Conservation (phyloP, 1,140 invertebrate genomes). For the Mizuhopecten yessoensis region DNA sequence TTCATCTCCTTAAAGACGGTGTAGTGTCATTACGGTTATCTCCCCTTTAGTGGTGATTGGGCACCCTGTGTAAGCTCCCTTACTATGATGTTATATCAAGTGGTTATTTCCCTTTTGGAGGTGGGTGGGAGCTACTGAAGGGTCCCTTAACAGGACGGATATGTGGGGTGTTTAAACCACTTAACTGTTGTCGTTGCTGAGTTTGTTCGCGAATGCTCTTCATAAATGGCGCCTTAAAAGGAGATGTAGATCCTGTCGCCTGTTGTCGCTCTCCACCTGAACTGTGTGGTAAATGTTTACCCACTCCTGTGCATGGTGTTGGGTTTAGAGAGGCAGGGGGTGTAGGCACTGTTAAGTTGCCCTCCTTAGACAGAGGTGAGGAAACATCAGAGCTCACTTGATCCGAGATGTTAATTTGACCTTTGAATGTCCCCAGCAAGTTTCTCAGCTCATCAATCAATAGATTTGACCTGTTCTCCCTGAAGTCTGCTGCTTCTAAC, state of each 20-base stretch:
- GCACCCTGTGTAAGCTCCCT: not conserved
- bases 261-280: too few species aligned
- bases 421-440: not conserved
- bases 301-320: not conserved
- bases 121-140: not conserved
- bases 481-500: not conserved
- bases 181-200: not conserved
- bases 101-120: not conserved
- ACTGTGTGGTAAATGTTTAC: too few species aligned
- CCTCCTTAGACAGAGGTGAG: not conserved
- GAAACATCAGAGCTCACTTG: not conserved
- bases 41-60: too few species aligned
- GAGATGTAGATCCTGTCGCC: not conserved
- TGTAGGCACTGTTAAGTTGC: conserved; percentile 1
- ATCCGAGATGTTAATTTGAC: not conserved
- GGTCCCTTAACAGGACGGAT: too few species aligned
- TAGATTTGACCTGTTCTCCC: not conserved
- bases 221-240: not conserved
- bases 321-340: not conserved
- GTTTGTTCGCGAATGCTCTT: not conserved
- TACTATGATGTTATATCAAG: too few species aligned
- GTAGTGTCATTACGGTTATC: too few species aligned
- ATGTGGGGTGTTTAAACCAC: not conserved
- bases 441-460: not conserved
- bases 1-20: too few species aligned